Evolutionary conservation across 2,888 invertebrate genomes (phyloP), one percentile per base, ranked within the genome.

Genomic region (Oscheius sp.): DNA sequence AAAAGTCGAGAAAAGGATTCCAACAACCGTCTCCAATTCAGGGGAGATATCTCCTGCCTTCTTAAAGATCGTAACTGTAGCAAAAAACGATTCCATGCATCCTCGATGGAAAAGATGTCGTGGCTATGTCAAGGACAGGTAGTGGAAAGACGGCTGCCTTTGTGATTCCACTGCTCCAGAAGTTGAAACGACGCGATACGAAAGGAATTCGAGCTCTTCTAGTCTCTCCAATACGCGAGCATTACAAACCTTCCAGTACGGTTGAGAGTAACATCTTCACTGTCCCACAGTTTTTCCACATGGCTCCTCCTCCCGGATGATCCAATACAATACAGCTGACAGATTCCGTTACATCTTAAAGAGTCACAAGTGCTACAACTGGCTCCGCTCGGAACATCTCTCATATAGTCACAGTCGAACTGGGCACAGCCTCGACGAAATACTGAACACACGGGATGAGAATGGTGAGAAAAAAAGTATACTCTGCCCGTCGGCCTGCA

Each of bases 111-210:
- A 93, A 94, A 89, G 99, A 99, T 92, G 93, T 99, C 7, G 98
- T 99, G 55, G 99, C 97, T 55, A 99, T 99, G 99, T 99, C 99
- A 1, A 92, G 99, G 79, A 99, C 99, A 1, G 99, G 99, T 29
- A 96, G 96, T 83, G 99, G 99, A 2, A 99, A 99, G 92, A 99
- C 99, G 0, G 99, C 98, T 9, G 96, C 97, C 80, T 99, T 99
- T 89, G 92, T 99, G 2, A 93, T 99, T 73, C 99, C 99, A 0
- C 91, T 99, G 89, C 93, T 99, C 89, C 98, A 99, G 60, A 79
- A 80, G 53, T 57, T 83, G 68, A 84, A 82, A 55, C 57, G 86
- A 85, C 32, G 89, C 62, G 81, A 78, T 72, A 93, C 93, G 90
- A 84, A 92, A 71, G 94, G 94, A 0, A 94, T 94, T 0, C 91